Evolutionary conservation across 2,113 vertebrate species (phyloP).

Genomic region (Himantopus leucocephalus): DNA sequence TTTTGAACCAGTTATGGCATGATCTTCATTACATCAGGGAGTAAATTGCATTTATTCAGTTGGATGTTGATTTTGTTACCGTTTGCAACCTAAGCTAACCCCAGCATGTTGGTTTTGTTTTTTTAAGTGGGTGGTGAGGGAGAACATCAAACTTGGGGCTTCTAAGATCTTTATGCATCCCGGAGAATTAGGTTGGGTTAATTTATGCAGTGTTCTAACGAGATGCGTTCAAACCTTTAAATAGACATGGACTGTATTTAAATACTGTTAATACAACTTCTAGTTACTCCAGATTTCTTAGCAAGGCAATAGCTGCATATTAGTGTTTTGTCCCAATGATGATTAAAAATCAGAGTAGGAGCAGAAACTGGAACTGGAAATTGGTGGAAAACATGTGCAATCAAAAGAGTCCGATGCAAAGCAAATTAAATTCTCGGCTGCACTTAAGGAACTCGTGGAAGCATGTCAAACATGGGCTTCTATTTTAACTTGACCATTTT

Average conservation of each 20-base stretch:
- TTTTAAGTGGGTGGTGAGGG: constrained; percentile 36
- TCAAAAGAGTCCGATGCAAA: not conserved
- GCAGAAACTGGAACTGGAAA: not conserved
- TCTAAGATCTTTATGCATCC: constrained; percentile 39
- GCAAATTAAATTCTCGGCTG: not conserved
- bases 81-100: constrained; percentile 26
- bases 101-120: not conserved
- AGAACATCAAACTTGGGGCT: constrained; percentile 11
- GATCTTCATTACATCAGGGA: not conserved
- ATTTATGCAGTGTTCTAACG: constrained; percentile 54
- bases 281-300: constrained; percentile 21
- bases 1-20: not conserved
- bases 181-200: constrained; percentile 39
- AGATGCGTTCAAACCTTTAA: constrained; percentile 40
- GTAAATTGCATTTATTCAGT: not conserved
- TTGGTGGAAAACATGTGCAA: not conserved
- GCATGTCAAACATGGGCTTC: not conserved
- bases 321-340: not conserved
- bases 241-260: constrained; percentile 17
- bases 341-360: not conserved
- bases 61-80: constrained; percentile 5
- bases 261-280: constrained; percentile 28
- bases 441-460: not conserved
- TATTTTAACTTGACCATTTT: not conserved
- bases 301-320: not conserved